Base-by-base conservation (phyloP, 2,113 vertebrate genomes). In the Pterocles gutturalis region DNA sequence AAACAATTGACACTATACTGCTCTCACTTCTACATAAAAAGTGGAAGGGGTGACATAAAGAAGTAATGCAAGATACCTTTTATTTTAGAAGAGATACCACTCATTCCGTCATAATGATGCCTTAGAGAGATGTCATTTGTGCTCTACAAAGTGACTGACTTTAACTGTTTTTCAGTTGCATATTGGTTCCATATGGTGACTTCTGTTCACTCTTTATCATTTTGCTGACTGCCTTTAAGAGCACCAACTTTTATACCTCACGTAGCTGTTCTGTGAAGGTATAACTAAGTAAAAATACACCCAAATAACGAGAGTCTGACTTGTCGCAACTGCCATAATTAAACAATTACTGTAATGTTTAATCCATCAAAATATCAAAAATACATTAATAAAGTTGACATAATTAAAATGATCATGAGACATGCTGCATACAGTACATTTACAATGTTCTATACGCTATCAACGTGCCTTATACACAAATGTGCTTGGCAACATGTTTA, bases 401-500 rank as follows among this genome's bases (percentile, higher is more conserved):
- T 81, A 91, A 82, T 73, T 87, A 86, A 93, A 92, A 90, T 38
- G 17, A 78, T n/a, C 33, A 53, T 4, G 20, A 81, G 60, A 80
- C 16, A 65, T 22, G 13, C 11, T 26, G 55, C 19, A 60, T 83
- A 34, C 15, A 87, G 34, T 64, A 58, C 3, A 55, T 85, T 90
- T 57, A 54, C 24, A 83, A 26, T 73, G 72, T 87, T 83, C 75
- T 60, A 66, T 77, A 69, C 69, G 66, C 88, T 93, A 36, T 41
- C 57, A 78, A 60, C 0, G 0, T 81, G 75, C 55, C 51, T 93
- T 88, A 73, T 26, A 72, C 29, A 72, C 21, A 79, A 45, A 61
- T 2, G 1, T 34, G 20, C 71, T 84, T 96, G 55, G 67, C 83
- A 97, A 83, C 87, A 62, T 96, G 93, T 89, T 82, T 87, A 84